Evolutionary conservation across 2,797 vertebrate species (phyloP), one percentile per base, ranked within the genome.

Genomic region (Sandelia bainsii): DNA sequence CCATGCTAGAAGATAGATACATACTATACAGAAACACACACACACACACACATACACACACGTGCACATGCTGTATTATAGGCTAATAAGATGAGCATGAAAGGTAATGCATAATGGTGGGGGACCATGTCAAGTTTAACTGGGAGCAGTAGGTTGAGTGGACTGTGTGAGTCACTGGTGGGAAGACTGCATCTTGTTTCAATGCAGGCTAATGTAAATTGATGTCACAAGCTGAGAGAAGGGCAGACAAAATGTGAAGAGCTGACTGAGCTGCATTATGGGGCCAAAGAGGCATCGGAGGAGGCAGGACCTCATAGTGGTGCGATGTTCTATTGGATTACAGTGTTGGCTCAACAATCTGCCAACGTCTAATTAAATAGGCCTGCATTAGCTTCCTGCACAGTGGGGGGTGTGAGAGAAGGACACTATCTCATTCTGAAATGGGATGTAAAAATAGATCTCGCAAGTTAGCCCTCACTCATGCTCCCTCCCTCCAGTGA

Each of bases 321-420:
- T 79, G 89, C 73, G 67, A 79, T 60, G 61, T 75, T 91, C 91
- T 93, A 94, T 94, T 93, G 91, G 91, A 95, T 94, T 94, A 94
- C 86, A 67, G 75, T 69, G 90, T 92, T 91, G 92, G 93, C 91
- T 90, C 88, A 93, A 92, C 91, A 91, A 94, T 92, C 93, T 91
- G 91, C 91, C 92, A 89, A 86, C 75, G 75, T 93, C 91, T 94
- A 94, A 94, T 95, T 94, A 94, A 94, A 94, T 94, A 94, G 91
- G 83, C 85, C 87, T 86, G 89, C 91, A 91, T 94, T 94, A 93
- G 87, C 83, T 81, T 92, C 85, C 85, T 85, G 72, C 70, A 69
- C 62, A 61, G 82, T 25, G 68, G 82, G 78, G 77, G 63, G 89
- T 87, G 85, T 85, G 88, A 91, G 91, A 87, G 89, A 88, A 87